Evolutionary conservation across 1,140 invertebrate genomes (phyloP), one percentile per base, ranked within the genome.

Genomic region (Campoletis sonorensis): DNA sequence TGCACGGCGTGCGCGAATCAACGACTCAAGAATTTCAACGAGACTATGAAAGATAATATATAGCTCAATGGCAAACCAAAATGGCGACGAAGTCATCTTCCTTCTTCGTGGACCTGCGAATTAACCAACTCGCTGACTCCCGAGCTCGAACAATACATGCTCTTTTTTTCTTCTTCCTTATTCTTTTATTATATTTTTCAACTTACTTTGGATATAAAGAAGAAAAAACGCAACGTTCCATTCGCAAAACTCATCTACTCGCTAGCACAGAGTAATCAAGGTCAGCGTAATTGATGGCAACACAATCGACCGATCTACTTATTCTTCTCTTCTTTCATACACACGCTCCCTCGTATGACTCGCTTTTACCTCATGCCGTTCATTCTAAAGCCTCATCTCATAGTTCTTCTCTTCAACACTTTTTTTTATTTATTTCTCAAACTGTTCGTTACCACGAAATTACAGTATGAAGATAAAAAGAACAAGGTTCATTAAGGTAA

Each of bases 261-360:
- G 61, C 61, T 67, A 37, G 21, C 54, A 78, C 54, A 71, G 79
- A 64, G 77, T 81, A 83, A 83, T 83, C 82, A 83, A 79, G 82
- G 67, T 49, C 64, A 81, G 54, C 68, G 77, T 83, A 83, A 83
- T 83, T 54, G 51, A 54, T 83, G 79, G 79, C 79, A 75, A 45
- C 15, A 70, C 27, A 75, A 75, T 75, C 72, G 72, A 75, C 45
- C 72, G 26, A 51, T 30, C 72, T 54, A 49, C 61, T 64, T 64
- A 13, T 64, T 64, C 54, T 23, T 26, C 23, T 64, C 23, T 64
- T 4, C 23, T 23, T 26, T 23, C 21, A 15, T 26, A 64, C 18
- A 64, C 54, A 21, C 54, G 54, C 54, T 13, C 16, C 13, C 33
- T 71, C 33, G 16, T 37, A 15, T n/a, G 13, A 13, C n/a, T 27